These are phyloP conservation scores for Meriones unguiculatus DNA, from an alignment of 2,113 vertebrate genomes.

Conservation along the genomic window DNA sequence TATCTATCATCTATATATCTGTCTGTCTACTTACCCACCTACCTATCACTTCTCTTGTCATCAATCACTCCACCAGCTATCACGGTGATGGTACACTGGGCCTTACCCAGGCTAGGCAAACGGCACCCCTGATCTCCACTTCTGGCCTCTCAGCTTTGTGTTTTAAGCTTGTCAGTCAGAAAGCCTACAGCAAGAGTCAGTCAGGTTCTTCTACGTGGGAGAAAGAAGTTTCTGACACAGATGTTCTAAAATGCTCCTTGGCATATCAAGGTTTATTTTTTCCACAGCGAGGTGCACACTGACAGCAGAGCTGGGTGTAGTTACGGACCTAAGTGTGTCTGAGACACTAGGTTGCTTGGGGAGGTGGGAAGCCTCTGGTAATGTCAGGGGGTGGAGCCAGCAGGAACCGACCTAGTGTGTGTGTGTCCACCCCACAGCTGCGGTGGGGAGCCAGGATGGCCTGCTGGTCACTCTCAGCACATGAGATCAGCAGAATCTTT, in stretches of 20 bases:
- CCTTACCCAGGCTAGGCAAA: neutral
- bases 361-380: neutral
- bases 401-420: neutral
- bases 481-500: neutral
- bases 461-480: neutral
- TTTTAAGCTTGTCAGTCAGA: constrained; percentile 4
- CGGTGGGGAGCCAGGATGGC: neutral
- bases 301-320: neutral
- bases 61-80: neutral
- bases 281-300: neutral
- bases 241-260: neutral
- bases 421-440: neutral
- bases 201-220: neutral
- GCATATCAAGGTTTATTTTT: neutral
- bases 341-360: neutral
- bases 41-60: neutral
- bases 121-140: neutral
- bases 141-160: neutral
- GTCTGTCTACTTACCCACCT: neutral
- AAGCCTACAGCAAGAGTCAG: neutral
- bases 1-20: neutral
- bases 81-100: neutral
- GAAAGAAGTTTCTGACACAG: neutral
- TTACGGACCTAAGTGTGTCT: neutral
- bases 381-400: neutral